A percentile compares a stretch with the other conserved stretches of the same genome.
These are phyloP conservation scores for Leucophenga maculata DNA, from an alignment of 2,888 invertebrate species.

Conservation along the genomic window DNA sequence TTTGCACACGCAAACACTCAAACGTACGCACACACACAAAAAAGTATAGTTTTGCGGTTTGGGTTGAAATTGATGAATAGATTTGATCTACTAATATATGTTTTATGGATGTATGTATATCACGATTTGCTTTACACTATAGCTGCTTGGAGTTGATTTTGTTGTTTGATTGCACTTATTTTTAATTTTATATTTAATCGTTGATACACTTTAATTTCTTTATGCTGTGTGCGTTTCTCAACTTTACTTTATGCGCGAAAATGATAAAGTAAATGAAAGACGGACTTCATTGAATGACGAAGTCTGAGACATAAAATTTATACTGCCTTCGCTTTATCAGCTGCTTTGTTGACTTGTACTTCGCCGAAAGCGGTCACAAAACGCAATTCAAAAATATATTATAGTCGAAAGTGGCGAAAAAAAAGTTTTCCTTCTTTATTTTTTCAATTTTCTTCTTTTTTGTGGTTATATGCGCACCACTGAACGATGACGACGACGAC, in stretches of 20 bases:
- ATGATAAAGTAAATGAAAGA: conserved; percentile 31
- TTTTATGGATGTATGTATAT: not conserved
- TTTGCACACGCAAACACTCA: not conserved
- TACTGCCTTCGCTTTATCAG: conserved; percentile 10
- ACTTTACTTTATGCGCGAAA: conserved; percentile 17
- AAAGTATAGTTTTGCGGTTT: not conserved
- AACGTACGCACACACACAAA: conserved; percentile 4
- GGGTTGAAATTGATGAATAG: not conserved
- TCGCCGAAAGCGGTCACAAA: conserved; percentile 40
- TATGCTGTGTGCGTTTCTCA: not conserved
- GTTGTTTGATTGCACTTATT: conserved; percentile 3
- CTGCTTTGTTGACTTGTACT: not conserved
- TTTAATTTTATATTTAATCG: not conserved
- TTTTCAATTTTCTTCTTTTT: conserved; percentile 35
- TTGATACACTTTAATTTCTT: not conserved
- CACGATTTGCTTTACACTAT: no score
- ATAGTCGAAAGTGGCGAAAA: not conserved
- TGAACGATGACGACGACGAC: conserved; percentile 27
- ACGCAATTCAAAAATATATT: conserved; percentile 1
- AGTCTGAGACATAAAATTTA: conserved; percentile 40
- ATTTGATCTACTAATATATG: not conserved
- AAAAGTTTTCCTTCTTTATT: not conserved
- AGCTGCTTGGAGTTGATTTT: not conserved
- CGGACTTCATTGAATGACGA: conserved; percentile 37
- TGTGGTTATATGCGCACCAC: conserved; percentile 54